A percentile compares a stretch with the other conserved stretches of the same genome.
phyloP scores from a whole-genome alignment of 2,797 vertebrate species.

The Danio albolineatus region DNA sequence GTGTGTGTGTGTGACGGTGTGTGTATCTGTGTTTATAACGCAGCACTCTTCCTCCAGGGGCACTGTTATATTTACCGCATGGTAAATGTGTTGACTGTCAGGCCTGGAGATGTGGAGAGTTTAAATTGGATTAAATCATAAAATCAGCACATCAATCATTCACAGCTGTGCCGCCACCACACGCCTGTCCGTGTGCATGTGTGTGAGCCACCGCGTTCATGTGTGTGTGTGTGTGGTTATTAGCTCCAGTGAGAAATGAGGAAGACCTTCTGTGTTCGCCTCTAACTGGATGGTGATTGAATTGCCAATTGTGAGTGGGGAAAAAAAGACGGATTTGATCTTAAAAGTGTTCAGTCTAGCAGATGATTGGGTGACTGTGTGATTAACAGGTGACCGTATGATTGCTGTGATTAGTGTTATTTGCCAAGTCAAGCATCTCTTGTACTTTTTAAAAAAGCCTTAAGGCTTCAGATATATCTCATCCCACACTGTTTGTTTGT shows the following conservation, averaged over 20 bases:
- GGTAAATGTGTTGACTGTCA: conserved; percentile 69
- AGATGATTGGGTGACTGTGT: conserved; percentile 12
- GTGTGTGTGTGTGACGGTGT: background rate
- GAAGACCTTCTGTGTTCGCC: conserved; percentile 40
- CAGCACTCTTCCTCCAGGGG: conserved; percentile 51
- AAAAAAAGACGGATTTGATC: conserved; percentile 29
- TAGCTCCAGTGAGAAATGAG: conserved; percentile 48
- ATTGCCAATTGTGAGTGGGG: conserved; percentile 36
- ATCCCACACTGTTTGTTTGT: conserved; percentile 13
- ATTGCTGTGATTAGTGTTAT: conserved; percentile 27
- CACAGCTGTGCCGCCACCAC: conserved; percentile 70
- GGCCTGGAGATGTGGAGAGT: conserved; percentile 62
- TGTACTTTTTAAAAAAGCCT: conserved; percentile 8
- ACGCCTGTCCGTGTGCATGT: conserved; percentile 49
- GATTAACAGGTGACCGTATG: conserved; percentile 32
- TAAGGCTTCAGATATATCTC: conserved; percentile 11
- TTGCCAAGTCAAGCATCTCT: conserved; percentile 26
- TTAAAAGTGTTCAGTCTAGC: conserved; percentile 24
- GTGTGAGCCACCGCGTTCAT: conserved; percentile 23
- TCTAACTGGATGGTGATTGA: conserved; percentile 44
- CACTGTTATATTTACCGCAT: conserved; percentile 62
- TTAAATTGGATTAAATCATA: conserved; percentile 77
- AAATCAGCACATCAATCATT: conserved; percentile 77
- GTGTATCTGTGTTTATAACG: conserved; percentile 50
- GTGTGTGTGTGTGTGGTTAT: conserved; percentile 35